A percentile compares a stretch with the other conserved stretches of the same genome.
Conservation (phyloP, 2,797 vertebrate genomes). For the Podarcis siculus region DNA sequence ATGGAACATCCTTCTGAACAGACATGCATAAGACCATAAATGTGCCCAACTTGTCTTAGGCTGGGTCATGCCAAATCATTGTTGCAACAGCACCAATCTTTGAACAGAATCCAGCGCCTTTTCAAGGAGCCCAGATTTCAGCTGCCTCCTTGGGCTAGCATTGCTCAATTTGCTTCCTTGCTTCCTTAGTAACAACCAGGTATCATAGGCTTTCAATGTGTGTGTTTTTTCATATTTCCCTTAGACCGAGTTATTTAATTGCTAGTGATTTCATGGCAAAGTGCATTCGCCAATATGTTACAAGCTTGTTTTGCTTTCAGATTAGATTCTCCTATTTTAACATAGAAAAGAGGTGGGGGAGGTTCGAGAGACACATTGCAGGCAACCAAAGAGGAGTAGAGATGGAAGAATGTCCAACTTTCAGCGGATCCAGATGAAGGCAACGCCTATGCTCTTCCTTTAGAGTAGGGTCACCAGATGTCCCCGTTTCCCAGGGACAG, state of each 20-base stretch:
- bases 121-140: neutral
- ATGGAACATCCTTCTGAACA: neutral
- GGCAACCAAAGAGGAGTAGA: constrained; percentile 32
- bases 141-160: neutral
- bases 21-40: neutral
- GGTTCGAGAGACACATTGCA: constrained; percentile 38
- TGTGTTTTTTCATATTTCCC: constrained; percentile 8
- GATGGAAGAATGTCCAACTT: constrained; percentile 42
- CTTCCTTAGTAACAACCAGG: neutral
- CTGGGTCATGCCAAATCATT: neutral
- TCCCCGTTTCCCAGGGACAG: too few species aligned
- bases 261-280: constrained; percentile 53
- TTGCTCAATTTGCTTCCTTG: neutral
- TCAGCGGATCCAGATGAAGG: constrained; percentile 70
- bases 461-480: constrained; percentile 29
- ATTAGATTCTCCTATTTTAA: constrained; percentile 53
- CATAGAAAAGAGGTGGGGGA: neutral
- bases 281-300: constrained; percentile 38
- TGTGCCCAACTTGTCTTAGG: neutral
- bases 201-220: neutral
- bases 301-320: constrained; percentile 58
- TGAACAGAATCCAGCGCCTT: neutral
- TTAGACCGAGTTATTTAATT: constrained; percentile 64
- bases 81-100: neutral
- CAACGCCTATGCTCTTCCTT: constrained; percentile 71